Evolutionary conservation across 35 echinoderm and acorn worm species (phyloP), one percentile per base, ranked within the genome.

Genomic region (Acanthaster planci): DNA sequence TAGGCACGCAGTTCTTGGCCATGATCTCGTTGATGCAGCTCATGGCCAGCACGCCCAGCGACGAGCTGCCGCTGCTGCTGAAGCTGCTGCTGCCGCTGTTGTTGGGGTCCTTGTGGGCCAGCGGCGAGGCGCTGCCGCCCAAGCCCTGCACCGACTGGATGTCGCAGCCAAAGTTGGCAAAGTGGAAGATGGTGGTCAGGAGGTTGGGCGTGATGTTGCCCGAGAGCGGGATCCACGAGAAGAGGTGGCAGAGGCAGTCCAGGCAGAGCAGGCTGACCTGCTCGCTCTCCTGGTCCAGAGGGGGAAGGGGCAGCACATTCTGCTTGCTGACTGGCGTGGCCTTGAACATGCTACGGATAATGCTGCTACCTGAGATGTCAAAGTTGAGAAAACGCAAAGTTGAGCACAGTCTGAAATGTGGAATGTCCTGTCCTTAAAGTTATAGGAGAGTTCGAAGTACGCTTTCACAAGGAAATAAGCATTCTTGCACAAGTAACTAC

Each of bases 1-100:
- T 47, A 19, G 96, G 96, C 37, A 94, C 92, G 80, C 92, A 94
- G 82, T 94, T 99, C 87, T 99, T 99, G 34, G 88, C 82, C 85
- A 99, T 90, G 83, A 99, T 99, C 82, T 99, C 96, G 37, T 99
- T 99, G 53, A 99, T 99, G 57, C 96, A 99, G 67, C 76, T 80
- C 96, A 99, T 99, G 1, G 96, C 96, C 5, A 99, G 89, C 2
- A 99, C 96, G 15, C 96, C 96, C 16, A 99, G 86, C 17, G 92
- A 94, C 7, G 96, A 99, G 72, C 96, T 99, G 18, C 96, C 96
- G 10, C 91, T 99, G 23, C 81, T 59, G 52, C 96, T 94, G 67
- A 99, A 99, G 81, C 96, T 99, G 51, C 78, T 81, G 80, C 85
- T 85, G 81, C 96, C 94, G 51, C 78, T 81, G 80, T 89, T 85